Conservation (phyloP, 2,888 invertebrate genomes). For the Drosophila leonis region DNA sequence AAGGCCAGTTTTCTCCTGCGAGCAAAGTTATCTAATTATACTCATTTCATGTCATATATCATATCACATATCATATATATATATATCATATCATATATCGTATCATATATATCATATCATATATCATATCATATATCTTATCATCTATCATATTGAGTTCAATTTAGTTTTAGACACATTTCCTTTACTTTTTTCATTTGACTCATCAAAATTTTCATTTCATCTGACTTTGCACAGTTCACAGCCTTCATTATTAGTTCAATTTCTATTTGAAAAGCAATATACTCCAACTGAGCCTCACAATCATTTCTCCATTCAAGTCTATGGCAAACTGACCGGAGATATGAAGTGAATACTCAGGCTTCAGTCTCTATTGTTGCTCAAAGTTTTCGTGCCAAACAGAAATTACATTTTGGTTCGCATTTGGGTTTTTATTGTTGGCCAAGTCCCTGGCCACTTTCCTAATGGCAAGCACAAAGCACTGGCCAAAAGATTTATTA, state of each 20-base stretch:
- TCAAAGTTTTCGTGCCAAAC: conserved; percentile 65
- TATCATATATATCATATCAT: too few species aligned
- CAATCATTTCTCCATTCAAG: not conserved
- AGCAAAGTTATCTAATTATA: too few species aligned
- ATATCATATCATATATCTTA: too few species aligned
- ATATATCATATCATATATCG: too few species aligned
- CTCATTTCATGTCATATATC: too few species aligned
- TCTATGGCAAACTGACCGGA: not conserved
- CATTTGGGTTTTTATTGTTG: conserved; percentile 63
- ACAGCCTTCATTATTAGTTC: not conserved
- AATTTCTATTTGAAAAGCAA: not conserved
- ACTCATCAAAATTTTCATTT: not conserved
- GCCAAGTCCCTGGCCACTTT: conserved; percentile 51
- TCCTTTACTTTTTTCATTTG: not conserved
- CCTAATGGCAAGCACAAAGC: conserved; percentile 61
- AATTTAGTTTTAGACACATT: not conserved
- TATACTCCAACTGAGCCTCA: not conserved
- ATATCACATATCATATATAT: too few species aligned
- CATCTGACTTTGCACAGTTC: not conserved
- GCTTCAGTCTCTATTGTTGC: conserved; percentile 15
- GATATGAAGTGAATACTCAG: conserved; percentile 15
- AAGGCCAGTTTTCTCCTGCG: too few species aligned
- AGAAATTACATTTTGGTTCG: conserved; percentile 65
- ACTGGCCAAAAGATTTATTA: conserved; percentile 79
- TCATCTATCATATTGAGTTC: not conserved